phyloP scores from a whole-genome alignment of 2,888 invertebrate species.

The Tethea ocularis region DNA sequence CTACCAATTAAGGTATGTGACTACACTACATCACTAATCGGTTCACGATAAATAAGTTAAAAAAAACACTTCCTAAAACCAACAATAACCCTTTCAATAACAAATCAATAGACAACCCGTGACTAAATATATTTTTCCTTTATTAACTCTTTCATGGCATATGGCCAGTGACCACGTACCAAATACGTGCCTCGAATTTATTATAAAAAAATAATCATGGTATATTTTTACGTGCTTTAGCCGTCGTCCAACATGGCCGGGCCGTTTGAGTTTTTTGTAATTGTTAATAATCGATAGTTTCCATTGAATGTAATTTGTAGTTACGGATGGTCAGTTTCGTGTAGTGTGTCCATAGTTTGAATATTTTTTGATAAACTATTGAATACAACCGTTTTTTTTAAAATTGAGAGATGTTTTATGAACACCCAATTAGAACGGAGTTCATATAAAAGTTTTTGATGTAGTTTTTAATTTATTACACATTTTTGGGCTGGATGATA shows the following conservation, averaged over 20 bases:
- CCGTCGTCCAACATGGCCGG: slow-evolving; percentile 59
- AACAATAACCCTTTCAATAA: slow-evolving; percentile 12
- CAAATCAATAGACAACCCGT: slow-evolving; percentile 63
- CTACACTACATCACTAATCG: no score
- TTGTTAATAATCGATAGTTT: slow-evolving; percentile 57
- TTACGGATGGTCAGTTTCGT: slow-evolving; percentile 52
- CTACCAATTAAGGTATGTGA: background rate
- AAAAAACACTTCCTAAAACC: background rate
- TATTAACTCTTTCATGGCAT: slow-evolving; percentile 56
- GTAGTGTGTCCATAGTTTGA: slow-evolving; percentile 37
- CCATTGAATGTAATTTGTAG: slow-evolving; percentile 41
- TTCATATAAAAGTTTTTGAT: no score
- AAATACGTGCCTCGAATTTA: slow-evolving; percentile 10
- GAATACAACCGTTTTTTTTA: background rate
- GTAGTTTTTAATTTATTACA: no score
- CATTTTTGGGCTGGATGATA: no score
- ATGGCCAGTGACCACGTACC: slow-evolving; percentile 45
- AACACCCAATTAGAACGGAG: no score
- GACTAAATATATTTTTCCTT: slow-evolving; percentile 40
- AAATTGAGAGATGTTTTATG: no score
- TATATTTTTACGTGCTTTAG: slow-evolving; percentile 35
- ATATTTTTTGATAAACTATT: no score
- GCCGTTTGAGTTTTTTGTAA: slow-evolving; percentile 48
- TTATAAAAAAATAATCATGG: slow-evolving; percentile 22
- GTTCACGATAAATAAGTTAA: no score